Base-by-base conservation (phyloP, 2,797 vertebrate species). In the Sebastes wilsoni region DNA sequence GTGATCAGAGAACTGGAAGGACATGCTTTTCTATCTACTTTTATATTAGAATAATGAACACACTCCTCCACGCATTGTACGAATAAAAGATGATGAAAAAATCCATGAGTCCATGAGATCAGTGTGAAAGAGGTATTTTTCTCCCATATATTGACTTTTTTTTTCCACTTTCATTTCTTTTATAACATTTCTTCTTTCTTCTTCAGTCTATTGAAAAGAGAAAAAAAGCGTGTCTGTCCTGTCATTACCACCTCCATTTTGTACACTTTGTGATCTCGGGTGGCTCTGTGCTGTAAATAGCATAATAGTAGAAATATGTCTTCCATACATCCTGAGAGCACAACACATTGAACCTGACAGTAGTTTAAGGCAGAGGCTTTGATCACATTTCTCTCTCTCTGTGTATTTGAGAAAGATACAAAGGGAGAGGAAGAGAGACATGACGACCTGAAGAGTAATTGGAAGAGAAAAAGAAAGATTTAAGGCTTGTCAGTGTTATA, bases 351-450 rank as follows among this genome's bases (percentile, higher is more conserved):
- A 71, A 79, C 6, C 58, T 66, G 73, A 72, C 59, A 77, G 72
- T 52, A n/a, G 73, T 84, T 75, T 75, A 54, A 36, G 52, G 75
- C 38, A 55, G 49, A 78, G 54, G 23, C 87, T 90, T 93, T 93
- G 85, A 91, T 90, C 81, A 89, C 28, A 52, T 67, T 80, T 80
- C 3, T 68, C 13, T 55, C 18, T 52, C 64, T 69, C 52, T 75
- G 13, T 74, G 75, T 77, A 12, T 79, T 72, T 66, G 30, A 78
- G 36, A 70, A 46, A 72, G 28, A 82, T n/a, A 56, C 13, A 72
- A 80, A 77, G 22, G 8, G 52, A 68, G 30, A 85, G 38, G 5
- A 32, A 49, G 36, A 71, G 5, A 72, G 12, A 25, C 4, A 20
- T 32, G 25, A 10, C 2, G 65, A 66, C 58, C 12, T 27, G 34